Evolutionary conservation across 2,797 vertebrate species (phyloP), one percentile per base, ranked within the genome.

Genomic region (Oreonectes daqikongensis): DNA sequence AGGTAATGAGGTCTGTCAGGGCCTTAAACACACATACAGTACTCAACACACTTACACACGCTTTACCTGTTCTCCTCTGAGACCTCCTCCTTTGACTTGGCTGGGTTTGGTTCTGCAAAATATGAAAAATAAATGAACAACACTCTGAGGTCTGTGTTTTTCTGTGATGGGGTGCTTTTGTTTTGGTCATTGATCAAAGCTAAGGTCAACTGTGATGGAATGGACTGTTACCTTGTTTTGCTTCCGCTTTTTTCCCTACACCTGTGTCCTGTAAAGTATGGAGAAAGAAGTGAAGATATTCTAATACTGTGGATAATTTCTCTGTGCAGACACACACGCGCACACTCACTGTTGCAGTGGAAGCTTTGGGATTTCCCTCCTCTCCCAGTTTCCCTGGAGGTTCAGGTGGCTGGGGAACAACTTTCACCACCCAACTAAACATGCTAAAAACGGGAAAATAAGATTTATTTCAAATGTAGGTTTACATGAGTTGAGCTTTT

Each of bases 391-490:
- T 86, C 35, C 55, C 80, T 28, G 84, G 72, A 48, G 80, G 67
- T 20, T 69, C 83, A 18, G 85, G 85, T 17, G 85, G 86, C 74
- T 88, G 87, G 70, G 88, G 87, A 80, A 88, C 87, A 69, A 88
- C 85, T 81, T 88, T 88, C 46, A 83, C 82, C 79, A 89, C 84
- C 88, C 87, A 88, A 83, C 82, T 86, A 57, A 89, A 85, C 88
- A 89, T 89, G 79, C 86, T 88, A 44, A 20, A 52, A 50, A 71
- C 50, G 68, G 6, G 6, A 14, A 42, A 14, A 42, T 0, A 42
- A 15, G 5, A 5, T 32, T 32, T 32, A 32, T 32, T 1, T 32
- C 5, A 32, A 32, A 32, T 32, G 5, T 32, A 32, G 32, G 8
- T 35, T 35, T 32, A 1, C 7, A 35, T 35, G 32, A 35, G 32